Percentiles rank a stretch among this genome's conserved stretches.
Evolutionary conservation across 2,113 vertebrate species (phyloP).

Genomic region (Anseranas semipalmata): DNA sequence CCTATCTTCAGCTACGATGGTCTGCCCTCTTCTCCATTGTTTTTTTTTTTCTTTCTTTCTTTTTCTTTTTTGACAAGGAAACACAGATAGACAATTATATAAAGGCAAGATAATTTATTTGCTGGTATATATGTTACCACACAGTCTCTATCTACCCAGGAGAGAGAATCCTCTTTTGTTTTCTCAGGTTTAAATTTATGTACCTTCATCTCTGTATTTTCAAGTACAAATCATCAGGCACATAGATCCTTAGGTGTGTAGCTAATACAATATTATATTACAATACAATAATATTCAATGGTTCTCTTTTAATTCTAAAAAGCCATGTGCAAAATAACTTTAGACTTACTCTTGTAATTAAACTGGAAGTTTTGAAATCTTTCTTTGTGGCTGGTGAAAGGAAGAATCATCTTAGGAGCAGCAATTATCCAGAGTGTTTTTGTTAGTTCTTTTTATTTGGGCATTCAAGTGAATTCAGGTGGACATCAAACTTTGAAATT

Average conservation of each 20-base stretch:
- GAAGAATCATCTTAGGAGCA: not conserved
- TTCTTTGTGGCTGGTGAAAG: not conserved
- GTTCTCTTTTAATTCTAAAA: not conserved
- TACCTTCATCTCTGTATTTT: not conserved
- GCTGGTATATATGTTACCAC: not conserved
- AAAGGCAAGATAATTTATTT: not conserved
- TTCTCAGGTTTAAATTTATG: not conserved
- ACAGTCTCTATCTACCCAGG: not conserved
- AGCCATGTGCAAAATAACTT: not conserved
- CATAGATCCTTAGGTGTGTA: not conserved
- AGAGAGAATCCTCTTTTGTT: not conserved
- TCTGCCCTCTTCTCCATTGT: fast-evolving
- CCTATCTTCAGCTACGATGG: fast-evolving
- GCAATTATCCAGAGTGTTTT: not conserved
- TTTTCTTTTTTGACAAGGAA: not conserved
- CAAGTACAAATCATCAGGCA: not conserved
- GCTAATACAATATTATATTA: not conserved
- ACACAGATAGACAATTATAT: not conserved
- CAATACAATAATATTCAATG: not conserved
- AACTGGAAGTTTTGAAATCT: not conserved
- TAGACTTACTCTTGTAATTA: not conserved
- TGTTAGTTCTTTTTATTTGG: not conserved
- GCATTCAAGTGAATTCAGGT: not conserved
- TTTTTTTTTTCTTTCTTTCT: too few species aligned
- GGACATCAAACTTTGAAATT: not conserved